A percentile compares a stretch with the other conserved stretches of the same genome.
These are phyloP conservation scores for Acrocera orbiculus DNA, from an alignment of 2,888 invertebrate genomes.

Conservation along the genomic window DNA sequence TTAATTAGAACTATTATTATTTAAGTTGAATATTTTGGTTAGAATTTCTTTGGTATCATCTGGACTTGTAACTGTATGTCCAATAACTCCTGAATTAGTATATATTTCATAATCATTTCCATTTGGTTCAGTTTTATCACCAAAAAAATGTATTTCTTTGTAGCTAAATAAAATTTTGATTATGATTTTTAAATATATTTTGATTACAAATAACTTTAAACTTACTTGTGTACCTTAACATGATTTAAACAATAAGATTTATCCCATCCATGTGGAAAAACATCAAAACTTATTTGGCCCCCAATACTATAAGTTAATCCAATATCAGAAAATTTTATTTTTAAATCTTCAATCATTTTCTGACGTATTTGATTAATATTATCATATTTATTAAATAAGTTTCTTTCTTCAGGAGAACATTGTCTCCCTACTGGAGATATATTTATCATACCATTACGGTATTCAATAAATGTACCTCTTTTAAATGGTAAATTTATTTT, in stretches of 20 bases:
- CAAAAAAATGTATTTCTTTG: conserved; percentile 81
- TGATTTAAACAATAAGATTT: conserved; percentile 75
- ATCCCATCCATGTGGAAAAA: conserved; percentile 85
- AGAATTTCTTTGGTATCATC: conserved; percentile 62
- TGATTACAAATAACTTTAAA: too few species aligned
- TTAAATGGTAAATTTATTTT: conserved; percentile 67
- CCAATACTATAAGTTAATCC: conserved; percentile 73
- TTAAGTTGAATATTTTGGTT: conserved; percentile 30
- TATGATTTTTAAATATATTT: not conserved
- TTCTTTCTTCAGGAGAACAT: conserved; percentile 65
- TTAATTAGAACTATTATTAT: not conserved
- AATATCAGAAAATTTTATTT: conserved; percentile 52
- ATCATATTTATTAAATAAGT: conserved; percentile 66
- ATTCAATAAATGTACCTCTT: conserved; percentile 87
- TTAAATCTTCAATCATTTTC: conserved; percentile 58
- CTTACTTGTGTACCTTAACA: conserved; percentile 32
- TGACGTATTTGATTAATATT: conserved; percentile 53
- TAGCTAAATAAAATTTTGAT: conserved; percentile 30
- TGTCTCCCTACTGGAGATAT: conserved; percentile 82
- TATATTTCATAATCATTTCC: conserved; percentile 91
- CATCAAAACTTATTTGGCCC: conserved; percentile 91
- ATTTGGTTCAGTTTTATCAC: conserved; percentile 74
- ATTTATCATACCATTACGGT: conserved; percentile 79
- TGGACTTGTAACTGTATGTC: conserved; percentile 66
- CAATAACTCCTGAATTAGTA: conserved; percentile 60